Conservation (phyloP, 92 coral and sea anemone species). For the Bergia sp. region DNA sequence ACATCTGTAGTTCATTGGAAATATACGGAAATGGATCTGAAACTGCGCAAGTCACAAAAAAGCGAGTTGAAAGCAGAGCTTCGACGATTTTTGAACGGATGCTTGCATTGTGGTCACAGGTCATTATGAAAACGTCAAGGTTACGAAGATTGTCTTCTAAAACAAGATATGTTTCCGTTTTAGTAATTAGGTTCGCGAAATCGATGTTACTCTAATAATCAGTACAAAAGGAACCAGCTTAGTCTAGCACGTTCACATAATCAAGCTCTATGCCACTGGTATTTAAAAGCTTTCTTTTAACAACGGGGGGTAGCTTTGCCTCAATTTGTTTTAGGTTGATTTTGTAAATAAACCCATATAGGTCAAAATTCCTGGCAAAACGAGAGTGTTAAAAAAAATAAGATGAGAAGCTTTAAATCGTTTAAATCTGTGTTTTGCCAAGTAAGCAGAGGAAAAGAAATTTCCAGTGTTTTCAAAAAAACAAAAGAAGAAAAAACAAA, state of each 20-base stretch:
- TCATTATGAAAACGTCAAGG: too few species aligned
- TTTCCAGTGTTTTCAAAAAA: too few species aligned
- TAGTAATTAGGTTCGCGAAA: too few species aligned
- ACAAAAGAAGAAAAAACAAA: too few species aligned
- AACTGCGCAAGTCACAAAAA: too few species aligned
- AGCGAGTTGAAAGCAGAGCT: neutral
- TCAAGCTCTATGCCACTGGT: too few species aligned
- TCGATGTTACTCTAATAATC: neutral
- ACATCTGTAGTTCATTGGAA: neutral
- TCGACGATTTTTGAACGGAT: neutral
- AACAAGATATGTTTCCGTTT: too few species aligned
- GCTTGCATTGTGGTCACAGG: too few species aligned
- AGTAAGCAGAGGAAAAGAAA: too few species aligned
- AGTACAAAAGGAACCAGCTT: neutral
- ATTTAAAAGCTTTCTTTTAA: neutral
- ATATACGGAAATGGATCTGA: neutral
- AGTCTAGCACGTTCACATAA: neutral
- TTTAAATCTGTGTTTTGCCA: too few species aligned
- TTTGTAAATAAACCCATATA: slow-evolving; percentile 6
- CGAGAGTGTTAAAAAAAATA: too few species aligned
- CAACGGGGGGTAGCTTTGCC: neutral
- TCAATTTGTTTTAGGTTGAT: neutral
- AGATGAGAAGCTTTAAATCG: neutral
- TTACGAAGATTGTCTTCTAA: too few species aligned
- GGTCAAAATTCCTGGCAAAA: slow-evolving; percentile 1